phyloP scores from a whole-genome alignment of 1,140 invertebrate genomes.

The Cyphomyrmex costatus region DNA sequence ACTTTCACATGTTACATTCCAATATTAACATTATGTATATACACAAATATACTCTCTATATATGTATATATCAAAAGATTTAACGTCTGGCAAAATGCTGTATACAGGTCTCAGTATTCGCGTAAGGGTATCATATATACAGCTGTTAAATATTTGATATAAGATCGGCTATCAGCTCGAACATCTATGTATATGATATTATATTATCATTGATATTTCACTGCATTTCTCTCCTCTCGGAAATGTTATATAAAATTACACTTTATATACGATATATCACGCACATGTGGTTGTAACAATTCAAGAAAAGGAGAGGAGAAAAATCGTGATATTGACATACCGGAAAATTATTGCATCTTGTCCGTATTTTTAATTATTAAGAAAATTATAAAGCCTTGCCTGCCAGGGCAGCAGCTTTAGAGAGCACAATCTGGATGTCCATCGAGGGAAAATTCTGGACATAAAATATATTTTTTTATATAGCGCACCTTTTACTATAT shows the following conservation, averaged over 20 bases:
- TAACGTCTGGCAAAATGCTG: constrained; percentile 42
- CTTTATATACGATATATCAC: constrained; percentile 5
- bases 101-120: constrained; percentile 12
- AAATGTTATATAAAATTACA: constrained; percentile 22
- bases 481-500: neutral
- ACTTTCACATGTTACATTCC: constrained; percentile 12
- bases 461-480: constrained; percentile 47
- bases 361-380: constrained; percentile 32
- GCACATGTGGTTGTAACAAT: neutral
- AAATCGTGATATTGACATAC: constrained; percentile 1
- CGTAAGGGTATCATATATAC: neutral
- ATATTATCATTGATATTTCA: constrained; percentile 47
- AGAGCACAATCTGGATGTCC: constrained; percentile 91
- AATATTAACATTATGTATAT: constrained; percentile 28
- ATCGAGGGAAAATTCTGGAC: constrained; percentile 91
- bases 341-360: constrained; percentile 9
- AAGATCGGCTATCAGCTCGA: neutral
- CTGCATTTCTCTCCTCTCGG: neutral
- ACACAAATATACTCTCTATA: constrained; percentile 25
- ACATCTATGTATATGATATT: constrained; percentile 30
- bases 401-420: constrained; percentile 88
- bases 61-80: constrained; percentile 51
- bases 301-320: neutral
- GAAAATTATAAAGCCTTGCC: constrained; percentile 80
- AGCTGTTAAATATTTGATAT: constrained; percentile 30